Evolutionary conservation across 2,797 vertebrate genomes (phyloP), one percentile per base, ranked within the genome.

Genomic region (Parauchenoglanis ngamensis): DNA sequence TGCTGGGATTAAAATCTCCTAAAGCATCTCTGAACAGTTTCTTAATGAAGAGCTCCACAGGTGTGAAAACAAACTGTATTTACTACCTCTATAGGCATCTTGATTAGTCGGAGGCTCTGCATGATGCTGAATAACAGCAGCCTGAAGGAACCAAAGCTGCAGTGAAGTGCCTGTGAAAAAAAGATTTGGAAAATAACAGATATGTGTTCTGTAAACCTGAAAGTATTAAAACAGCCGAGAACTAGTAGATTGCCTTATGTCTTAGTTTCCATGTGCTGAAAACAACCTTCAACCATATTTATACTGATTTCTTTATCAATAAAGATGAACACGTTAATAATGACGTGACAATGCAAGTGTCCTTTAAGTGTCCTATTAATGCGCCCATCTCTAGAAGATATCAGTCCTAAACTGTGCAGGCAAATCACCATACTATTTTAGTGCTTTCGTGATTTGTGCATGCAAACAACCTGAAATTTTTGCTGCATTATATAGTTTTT

Each of bases 21-120:
- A 82, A 68, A 73, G 90, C 85, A 49, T 89, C 81, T 88, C 77
- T n/a, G 85, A 84, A 89, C 89, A 87, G 90, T 89, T 91, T 78
- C 75, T 90, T 90, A 90, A 92, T 93, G 91, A 93, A 91, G 80
- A 57, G 19, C 84, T 80, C 86, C 91, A 90, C 88, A 91, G 92
- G 91, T 89, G 81, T 86, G 86, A 85, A 87, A 89, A 90, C 93
- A 93, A 92, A 92, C 86, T 90, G 87, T 46, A 82, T 88, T 86
- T 88, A 90, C 46, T 28, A 49, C 68, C 49, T 78, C 46, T 73
- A 44, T 59, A 68, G 52, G 52, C 84, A 85, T 68, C 79, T n/a
- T 85, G 31, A 46, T 67, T 75, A 59, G 59, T 70, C 49, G n/a
- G 35, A 56, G 40, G n/a, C 44, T 76, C 59, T 67, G 80, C n/a